Evolutionary conservation across 2,113 vertebrate genomes (phyloP), one percentile per base, ranked within the genome.

Genomic region (Aplodontia rufa): DNA sequence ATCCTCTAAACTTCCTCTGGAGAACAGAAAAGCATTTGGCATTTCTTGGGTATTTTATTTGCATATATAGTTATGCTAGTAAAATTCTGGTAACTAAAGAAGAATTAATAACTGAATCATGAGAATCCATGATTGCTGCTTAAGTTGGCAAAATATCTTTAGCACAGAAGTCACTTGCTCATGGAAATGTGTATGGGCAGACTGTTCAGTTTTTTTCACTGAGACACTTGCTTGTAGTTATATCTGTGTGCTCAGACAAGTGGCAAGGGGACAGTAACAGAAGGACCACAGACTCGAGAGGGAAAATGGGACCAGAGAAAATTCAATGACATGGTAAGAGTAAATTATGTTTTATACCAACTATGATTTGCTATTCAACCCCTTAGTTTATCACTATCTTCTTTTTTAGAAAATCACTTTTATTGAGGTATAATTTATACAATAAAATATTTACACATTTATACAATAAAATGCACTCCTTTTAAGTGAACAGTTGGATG

Each of bases 91-190:
- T 95, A 95, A 95, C 93, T 82, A 80, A 87, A 88, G 72, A 76
- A 91, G 91, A 95, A 97, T 95, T 96, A 95, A 97, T 96, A 96
- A 94, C 79, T 79, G 86, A 93, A 89, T 45, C 26, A n/a, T n/a
- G n/a, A n/a, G n/a, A n/a, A n/a, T n/a, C 49, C 79, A 79, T 45
- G 91, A 87, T 90, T 91, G 84, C 58, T 78, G 47, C 40, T 62
- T 19, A 92, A 95, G 72, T 45, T 97, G 96, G 80, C 84, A 97
- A 97, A 95, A 82, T 83, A 91, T 79, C 58, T 79, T 42, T 26
- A 26, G 45, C 78, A 88, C 78, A 94, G 80, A 93, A 72, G 71
- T 92, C 78, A 66, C 88, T 76, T 79, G 37, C 51, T 87, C 7
- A 8, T 55, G 55, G 45, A 66, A 92, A 87, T 30, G 66, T 68